Conservation (phyloP, 2,797 vertebrate species). For the Girardinus metallicus region DNA sequence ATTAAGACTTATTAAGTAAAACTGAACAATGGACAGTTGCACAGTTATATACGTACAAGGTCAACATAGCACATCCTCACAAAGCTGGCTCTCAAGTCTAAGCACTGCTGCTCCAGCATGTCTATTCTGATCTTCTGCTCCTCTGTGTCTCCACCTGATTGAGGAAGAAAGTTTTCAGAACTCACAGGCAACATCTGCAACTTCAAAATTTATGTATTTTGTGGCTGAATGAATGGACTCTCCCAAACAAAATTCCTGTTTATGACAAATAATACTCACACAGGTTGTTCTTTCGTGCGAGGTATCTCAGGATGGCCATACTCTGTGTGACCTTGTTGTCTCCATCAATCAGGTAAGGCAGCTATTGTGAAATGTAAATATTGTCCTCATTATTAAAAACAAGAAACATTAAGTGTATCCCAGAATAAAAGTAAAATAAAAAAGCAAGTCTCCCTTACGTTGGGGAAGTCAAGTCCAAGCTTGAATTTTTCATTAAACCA, state of each 20-base stretch:
- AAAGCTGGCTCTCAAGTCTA: conserved; percentile 92
- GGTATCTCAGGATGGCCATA: conserved; percentile 91
- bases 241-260: background rate
- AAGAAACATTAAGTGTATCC: background rate
- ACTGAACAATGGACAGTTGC: background rate
- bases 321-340: conserved; percentile 87
- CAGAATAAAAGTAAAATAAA: background rate
- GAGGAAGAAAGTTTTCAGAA: background rate
- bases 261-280: conserved; percentile 72
- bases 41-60: conserved; percentile 82
- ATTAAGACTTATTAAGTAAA: background rate
- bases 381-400: background rate
- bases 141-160: conserved; percentile 86
- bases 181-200: background rate
- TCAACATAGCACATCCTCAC: conserved; percentile 85
- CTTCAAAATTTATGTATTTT: background rate
- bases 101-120: conserved; percentile 89
- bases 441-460: conserved; percentile 69
- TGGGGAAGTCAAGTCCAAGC: conserved; percentile 88
- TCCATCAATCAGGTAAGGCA: conserved; percentile 88
- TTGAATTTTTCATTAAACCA: conserved; percentile 87
- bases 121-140: conserved; percentile 87
- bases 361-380: conserved; percentile 60
- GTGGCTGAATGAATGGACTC: background rate
- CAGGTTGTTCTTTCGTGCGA: conserved; percentile 88